Evolutionary conservation across 1,140 invertebrate species (phyloP).

Genomic region (Papilio glaucus): DNA sequence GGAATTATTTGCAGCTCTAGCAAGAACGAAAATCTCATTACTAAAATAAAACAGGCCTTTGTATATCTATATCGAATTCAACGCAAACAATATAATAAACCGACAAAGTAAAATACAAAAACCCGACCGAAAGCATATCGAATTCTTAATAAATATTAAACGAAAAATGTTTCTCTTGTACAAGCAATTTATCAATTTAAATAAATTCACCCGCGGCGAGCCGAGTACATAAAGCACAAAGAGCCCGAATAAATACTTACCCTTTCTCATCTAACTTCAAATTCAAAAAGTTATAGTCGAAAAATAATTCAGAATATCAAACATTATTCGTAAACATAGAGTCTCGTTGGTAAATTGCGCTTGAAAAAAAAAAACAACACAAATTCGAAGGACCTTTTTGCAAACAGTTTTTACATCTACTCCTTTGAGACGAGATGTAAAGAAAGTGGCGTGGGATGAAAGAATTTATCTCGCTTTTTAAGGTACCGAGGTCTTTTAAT

Average conservation of each 20-base stretch:
- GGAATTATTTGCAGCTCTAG: not conserved
- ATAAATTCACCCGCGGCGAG: conserved; percentile 25
- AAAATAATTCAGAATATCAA: conserved; percentile 20
- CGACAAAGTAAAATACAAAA: conserved; percentile 18
- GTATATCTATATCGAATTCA: not conserved
- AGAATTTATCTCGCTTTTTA: conserved; percentile 20
- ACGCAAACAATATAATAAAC: conserved; percentile 10
- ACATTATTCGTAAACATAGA: conserved; percentile 20
- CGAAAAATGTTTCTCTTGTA: conserved; percentile 13
- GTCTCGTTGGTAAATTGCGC: not conserved
- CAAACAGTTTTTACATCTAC: conserved; percentile 35
- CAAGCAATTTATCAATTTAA: conserved; percentile 36
- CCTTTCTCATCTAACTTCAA: conserved; percentile 20
- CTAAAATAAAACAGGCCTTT: not conserved
- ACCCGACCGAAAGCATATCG: conserved; percentile 11
- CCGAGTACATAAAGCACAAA: conserved; percentile 20
- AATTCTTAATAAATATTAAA: conserved; percentile 36
- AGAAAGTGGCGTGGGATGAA: conserved; percentile 10
- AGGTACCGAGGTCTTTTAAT: conserved; percentile 23
- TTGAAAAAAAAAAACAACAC: conserved; percentile 38
- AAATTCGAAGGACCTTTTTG: conserved; percentile 38
- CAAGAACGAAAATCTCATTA: not conserved
- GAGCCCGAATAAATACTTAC: conserved; percentile 16
- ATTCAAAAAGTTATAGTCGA: conserved; percentile 18
- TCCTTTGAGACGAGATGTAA: conserved; percentile 1